Evolutionary conservation across 2,797 vertebrate genomes (phyloP), one percentile per base, ranked within the genome.

Genomic region (Gymnodraco acuticeps): DNA sequence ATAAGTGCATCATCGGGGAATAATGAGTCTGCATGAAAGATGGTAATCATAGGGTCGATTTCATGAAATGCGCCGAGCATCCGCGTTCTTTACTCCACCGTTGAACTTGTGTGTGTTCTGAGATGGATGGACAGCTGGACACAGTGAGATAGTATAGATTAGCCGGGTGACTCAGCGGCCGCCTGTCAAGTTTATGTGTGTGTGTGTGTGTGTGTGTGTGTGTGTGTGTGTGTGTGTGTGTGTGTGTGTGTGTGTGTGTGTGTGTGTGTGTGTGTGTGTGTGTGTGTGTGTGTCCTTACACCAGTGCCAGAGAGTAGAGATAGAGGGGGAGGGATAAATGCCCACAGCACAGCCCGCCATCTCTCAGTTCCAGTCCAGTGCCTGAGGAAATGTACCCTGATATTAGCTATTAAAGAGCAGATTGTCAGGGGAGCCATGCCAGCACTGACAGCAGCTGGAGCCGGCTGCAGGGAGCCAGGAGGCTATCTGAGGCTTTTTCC

Each of bases 371-470:
- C 93, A 91, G 89, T 92, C 89, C 93, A 94, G 86, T 70, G 93
- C 93, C 72, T 70, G 89, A 95, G 94, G 94, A 95, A 95, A 94
- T 95, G 94, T 95, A 95, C 77, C 94, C 94, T 95, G 94, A 94
- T 95, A 95, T 95, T 94, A 95, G 94, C 94, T 93, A 95, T 94
- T 94, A 95, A 95, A 94, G 94, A 94, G 94, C 94, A 94, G 94
- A 94, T 93, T 94, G 94, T 94, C 94, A 92, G 88, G 92, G 92
- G 93, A 91, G 89, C 78, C 75, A 70, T 76, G 86, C 84, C 91
- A 91, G 88, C 85, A 45, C 91, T 91, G 91, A 91, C 89, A 90
- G 92, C 89, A 94, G 93, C 92, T 93, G 65, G 63, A 74, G 84
- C 71, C 12, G 75, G 77, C 87, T 87, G 87, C 77, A 82, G 85